Evolutionary conservation across 2,888 invertebrate species (phyloP).

Genomic region (Drosophila monieri): DNA sequence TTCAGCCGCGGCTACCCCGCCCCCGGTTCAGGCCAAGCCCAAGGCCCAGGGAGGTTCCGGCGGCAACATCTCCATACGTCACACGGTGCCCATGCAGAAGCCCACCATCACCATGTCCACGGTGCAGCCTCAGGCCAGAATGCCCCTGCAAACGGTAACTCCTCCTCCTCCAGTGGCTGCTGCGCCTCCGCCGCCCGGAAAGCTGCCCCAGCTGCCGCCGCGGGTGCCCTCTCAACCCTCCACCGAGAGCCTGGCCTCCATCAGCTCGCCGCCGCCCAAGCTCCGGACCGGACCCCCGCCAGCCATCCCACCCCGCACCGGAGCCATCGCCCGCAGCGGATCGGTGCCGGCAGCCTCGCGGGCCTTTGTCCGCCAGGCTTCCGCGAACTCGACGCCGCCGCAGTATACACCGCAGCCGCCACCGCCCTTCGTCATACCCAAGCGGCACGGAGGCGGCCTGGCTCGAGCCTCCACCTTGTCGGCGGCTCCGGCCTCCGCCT

Average conservation of each 20-base stretch:
- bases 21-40: constrained; percentile 53
- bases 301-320: constrained; percentile 83
- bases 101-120: constrained; percentile 82
- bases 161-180: constrained; percentile 5
- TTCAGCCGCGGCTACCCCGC: constrained; percentile 32
- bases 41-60: constrained; percentile 9
- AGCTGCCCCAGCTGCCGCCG: constrained; percentile 82
- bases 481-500: background rate
- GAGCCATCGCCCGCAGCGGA: constrained; percentile 80
- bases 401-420: constrained; percentile 83
- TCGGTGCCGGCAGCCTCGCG: constrained; percentile 80
- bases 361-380: constrained; percentile 81
- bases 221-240: constrained; percentile 82
- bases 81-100: constrained; percentile 82
- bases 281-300: constrained; percentile 81
- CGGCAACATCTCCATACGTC: constrained; percentile 77
- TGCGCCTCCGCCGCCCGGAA: constrained; percentile 34
- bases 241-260: constrained; percentile 70
- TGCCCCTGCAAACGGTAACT: constrained; percentile 49
- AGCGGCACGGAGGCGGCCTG: constrained; percentile 75
- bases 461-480: constrained; percentile 79
- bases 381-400: constrained; percentile 83
- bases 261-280: constrained; percentile 74
- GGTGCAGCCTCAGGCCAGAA: constrained; percentile 81
- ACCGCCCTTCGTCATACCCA: constrained; percentile 83